phyloP scores from a whole-genome alignment of 2,888 invertebrate genomes.

The Nipponacmea schrenckii region DNA sequence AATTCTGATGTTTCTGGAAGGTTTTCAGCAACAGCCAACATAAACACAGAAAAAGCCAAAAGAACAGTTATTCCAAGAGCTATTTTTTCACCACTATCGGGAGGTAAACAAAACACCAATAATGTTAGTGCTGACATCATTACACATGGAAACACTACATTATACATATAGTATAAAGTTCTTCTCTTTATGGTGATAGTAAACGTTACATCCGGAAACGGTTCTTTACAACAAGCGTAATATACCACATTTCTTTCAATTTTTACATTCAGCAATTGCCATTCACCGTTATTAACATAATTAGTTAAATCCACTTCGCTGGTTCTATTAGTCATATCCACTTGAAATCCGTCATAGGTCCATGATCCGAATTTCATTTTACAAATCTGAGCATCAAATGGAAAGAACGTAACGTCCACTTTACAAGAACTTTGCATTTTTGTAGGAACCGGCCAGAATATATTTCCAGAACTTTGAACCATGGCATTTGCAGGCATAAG shows the following conservation, averaged over 20 bases:
- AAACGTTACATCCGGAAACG: slow-evolving; percentile 67
- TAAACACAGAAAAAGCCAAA: slow-evolving; percentile 71
- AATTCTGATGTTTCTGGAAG: slow-evolving; percentile 73
- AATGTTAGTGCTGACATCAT: slow-evolving; percentile 76
- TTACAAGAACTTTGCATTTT: slow-evolving; percentile 72
- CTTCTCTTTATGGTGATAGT: slow-evolving; percentile 70
- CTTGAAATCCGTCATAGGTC: slow-evolving; percentile 71
- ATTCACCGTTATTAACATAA: slow-evolving; percentile 65
- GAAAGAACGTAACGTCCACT: slow-evolving; percentile 72
- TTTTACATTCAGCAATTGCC: slow-evolving; percentile 56
- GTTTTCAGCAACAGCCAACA: slow-evolving; percentile 73
- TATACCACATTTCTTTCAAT: slow-evolving; percentile 60
- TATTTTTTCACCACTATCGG: slow-evolving; percentile 72
- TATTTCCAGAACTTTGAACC: slow-evolving; percentile 70
- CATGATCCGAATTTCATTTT: slow-evolving; percentile 72
- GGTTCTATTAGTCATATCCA: slow-evolving; percentile 33
- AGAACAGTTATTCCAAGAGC: slow-evolving; percentile 73
- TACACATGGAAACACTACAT: slow-evolving; percentile 73
- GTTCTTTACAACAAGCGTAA: slow-evolving; percentile 64
- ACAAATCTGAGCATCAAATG: slow-evolving; percentile 72
- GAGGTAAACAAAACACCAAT: slow-evolving; percentile 72
- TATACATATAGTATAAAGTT: slow-evolving; percentile 71
- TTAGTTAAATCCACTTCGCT: slow-evolving; percentile 60
- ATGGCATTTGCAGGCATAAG: slow-evolving; percentile 73
- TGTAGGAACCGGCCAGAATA: slow-evolving; percentile 74